phyloP scores from a whole-genome alignment of 2,797 vertebrate species.

The Caiman crocodilus region DNA sequence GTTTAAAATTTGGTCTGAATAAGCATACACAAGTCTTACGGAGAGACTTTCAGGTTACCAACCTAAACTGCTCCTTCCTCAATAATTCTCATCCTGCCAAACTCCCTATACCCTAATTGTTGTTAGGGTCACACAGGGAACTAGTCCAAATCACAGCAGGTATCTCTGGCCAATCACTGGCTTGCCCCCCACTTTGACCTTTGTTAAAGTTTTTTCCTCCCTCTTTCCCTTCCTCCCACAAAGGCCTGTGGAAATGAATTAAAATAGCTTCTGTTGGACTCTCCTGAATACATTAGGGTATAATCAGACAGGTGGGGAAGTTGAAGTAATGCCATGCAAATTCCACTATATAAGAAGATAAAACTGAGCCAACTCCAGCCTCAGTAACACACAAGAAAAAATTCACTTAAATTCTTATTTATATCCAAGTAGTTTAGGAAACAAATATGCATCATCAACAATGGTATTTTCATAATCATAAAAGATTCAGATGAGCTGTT shows the following conservation, averaged over 20 bases:
- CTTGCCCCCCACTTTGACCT: neutral
- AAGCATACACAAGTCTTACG: neutral
- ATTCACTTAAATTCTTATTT: neutral
- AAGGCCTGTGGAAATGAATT: neutral
- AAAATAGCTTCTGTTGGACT: neutral
- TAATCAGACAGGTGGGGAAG: neutral
- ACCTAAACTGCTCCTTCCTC: neutral
- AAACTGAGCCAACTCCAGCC: neutral
- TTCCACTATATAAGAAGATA: neutral
- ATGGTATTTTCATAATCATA: neutral
- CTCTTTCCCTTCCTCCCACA: neutral
- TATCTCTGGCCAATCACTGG: neutral
- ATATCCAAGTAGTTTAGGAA: neutral
- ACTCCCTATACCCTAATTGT: neutral
- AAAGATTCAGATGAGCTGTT: neutral
- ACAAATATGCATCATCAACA: neutral
- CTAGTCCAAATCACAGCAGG: neutral
- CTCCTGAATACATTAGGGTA: neutral
- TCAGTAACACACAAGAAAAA: neutral
- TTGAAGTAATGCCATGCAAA: neutral
- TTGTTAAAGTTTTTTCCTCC: neutral
- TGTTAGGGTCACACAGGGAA: neutral
- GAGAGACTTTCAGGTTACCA: neutral
- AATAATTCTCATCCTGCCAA: neutral
- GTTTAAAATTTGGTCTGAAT: neutral